Percentiles rank a stretch among this genome's conserved stretches.
Conservation (phyloP, 1,140 invertebrate species). For the Pseudobourletiella spinata region DNA sequence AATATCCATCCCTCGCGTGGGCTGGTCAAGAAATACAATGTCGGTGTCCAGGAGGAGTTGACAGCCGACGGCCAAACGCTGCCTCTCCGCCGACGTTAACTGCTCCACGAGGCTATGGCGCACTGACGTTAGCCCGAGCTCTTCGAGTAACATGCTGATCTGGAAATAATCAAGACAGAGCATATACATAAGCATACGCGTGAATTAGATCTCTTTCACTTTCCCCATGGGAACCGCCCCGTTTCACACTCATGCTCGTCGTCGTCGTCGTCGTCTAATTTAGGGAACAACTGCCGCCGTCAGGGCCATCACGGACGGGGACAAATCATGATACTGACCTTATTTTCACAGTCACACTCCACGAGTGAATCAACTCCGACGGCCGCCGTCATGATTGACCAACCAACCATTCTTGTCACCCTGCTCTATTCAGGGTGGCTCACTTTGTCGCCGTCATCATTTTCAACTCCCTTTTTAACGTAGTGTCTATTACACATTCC, state of each 20-base stretch:
- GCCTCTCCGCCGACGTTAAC: conserved; percentile 74
- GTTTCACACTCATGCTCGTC: too few relatives aligned
- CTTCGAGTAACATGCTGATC: conserved; percentile 67
- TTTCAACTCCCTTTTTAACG: too few relatives aligned
- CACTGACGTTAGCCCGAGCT: conserved; percentile 77
- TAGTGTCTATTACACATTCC: too few relatives aligned
- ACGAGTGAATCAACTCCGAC: background rate
- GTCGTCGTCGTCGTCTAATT: too few relatives aligned
- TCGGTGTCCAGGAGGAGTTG: conserved; percentile 74
- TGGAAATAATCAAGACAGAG: background rate
- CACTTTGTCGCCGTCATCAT: too few relatives aligned
- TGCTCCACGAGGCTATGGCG: conserved; percentile 63
- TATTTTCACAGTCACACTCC: background rate
- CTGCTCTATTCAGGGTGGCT: background rate
- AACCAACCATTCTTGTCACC: background rate
- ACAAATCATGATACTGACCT: background rate
- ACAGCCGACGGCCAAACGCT: conserved; percentile 64
- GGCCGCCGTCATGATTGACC: background rate
- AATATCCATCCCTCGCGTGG: conserved; percentile 87
- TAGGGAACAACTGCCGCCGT: too few relatives aligned
- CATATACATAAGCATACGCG: too few relatives aligned
- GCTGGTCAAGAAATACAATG: conserved; percentile 75
- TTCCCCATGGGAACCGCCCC: background rate
- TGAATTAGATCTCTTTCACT: too few relatives aligned
- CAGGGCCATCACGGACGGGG: too few relatives aligned